These are phyloP conservation scores for Mamestra configurata DNA, from an alignment of 1,140 invertebrate genomes.

Conservation along the genomic window DNA sequence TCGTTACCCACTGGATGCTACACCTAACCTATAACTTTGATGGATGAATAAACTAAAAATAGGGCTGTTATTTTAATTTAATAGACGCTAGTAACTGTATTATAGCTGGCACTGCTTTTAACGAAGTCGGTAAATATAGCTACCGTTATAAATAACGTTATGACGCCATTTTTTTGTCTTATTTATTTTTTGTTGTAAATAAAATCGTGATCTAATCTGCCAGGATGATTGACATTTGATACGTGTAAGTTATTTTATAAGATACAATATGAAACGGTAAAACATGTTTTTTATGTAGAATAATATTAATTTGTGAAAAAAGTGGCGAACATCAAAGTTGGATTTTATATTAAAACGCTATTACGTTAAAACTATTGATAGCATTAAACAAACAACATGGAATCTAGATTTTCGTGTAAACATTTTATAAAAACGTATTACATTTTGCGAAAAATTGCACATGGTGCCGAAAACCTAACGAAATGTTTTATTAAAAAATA, in stretches of 20 bases:
- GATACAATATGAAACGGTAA: background rate
- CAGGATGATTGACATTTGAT: background rate
- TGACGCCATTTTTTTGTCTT: slow-evolving; percentile 6
- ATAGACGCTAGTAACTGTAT: slow-evolving; percentile 7
- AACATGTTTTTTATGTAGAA: background rate
- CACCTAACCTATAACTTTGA: background rate
- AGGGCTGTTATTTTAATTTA: slow-evolving; percentile 1
- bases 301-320: background rate
- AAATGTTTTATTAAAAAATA: background rate
- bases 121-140: slow-evolving; percentile 10
- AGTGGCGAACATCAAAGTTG: too few species aligned
- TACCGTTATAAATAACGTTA: slow-evolving; percentile 24
- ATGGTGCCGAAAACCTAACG: background rate
- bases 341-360: too few species aligned
- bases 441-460: background rate
- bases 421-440: background rate
- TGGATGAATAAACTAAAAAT: slow-evolving; percentile 22
- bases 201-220: slow-evolving; percentile 1
- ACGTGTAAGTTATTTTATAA: background rate
- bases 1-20: background rate
- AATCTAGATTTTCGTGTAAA: background rate
- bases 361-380: background rate
- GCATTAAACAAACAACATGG: background rate
- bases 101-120: slow-evolving; percentile 6
- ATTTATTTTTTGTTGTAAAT: background rate